Evolutionary conservation across 2,888 invertebrate species (phyloP), one percentile per base, ranked within the genome.

Genomic region (Marronus borbonicus): DNA sequence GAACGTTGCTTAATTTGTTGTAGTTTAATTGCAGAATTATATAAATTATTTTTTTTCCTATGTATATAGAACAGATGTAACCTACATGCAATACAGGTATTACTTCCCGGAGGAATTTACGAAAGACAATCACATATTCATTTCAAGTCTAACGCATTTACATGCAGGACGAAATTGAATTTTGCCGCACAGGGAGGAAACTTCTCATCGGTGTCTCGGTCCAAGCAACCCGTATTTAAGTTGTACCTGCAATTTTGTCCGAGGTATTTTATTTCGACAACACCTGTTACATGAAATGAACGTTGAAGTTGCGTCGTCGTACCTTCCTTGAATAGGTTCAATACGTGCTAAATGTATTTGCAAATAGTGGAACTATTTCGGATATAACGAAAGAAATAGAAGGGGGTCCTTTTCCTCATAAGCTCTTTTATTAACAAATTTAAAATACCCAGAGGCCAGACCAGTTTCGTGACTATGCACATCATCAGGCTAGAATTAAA

Each of bases 281-380:
- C 64, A 64, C 64, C 64, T 64, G 64, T 64, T 64, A 64, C 64
- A 5, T 64, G 17, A n/a, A 64, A 36, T 39, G 64, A 64, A 17
- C 64, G 3, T 31, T 14, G 4, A n/a, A 55, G 55, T 64, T 64
- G 36, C 36, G 14, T 17, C 64, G n/a, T 31, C 12, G 31, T 36
- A 64, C 12, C 14, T 64, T 64, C n/a, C 1, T 55, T 55, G 4
- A 55, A 55, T 20, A 55, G 17, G 0, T 55, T 17, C 7, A 8
- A n/a, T 17, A 55, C 55, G 17, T 55, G 7, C 14, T 52, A n/a
- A 17, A 52, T 31, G 5, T 1, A 31, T 31, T 31, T 31, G 4
- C 31, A 8, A 44, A 8, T 10, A 44, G 5, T 10, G 44, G 8
- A 8, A 12, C 8, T 44, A 44, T 44, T 44, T 10, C 8, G 8